Percentiles rank a stretch among this genome's conserved stretches.
These are phyloP conservation scores for Solenopsis fugax DNA, from an alignment of 1,140 invertebrate species.

Conservation along the genomic window DNA sequence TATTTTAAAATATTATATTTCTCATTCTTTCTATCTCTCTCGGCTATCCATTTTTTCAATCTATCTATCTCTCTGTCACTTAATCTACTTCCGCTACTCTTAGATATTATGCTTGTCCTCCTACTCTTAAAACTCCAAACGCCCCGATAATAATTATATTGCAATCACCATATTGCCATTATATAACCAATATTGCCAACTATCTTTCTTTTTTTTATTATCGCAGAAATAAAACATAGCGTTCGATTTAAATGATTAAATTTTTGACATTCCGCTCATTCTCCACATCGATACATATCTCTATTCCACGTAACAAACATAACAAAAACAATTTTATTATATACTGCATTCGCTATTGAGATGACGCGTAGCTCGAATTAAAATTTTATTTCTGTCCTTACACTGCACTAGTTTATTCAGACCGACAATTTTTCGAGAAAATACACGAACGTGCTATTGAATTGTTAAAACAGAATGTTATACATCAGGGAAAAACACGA, in stretches of 20 bases:
- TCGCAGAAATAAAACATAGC: neutral
- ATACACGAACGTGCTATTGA: constrained; percentile 13
- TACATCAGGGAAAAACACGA: neutral
- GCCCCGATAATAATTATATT: neutral
- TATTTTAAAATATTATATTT: too few relatives aligned
- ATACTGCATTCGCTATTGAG: neutral
- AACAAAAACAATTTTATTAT: constrained; percentile 42
- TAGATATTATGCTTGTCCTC: too few relatives aligned
- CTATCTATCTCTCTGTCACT: too few relatives aligned
- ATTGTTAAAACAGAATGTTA: constrained; percentile 18
- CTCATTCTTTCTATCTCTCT: too few relatives aligned
- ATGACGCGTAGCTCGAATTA: constrained; percentile 12
- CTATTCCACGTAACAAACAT: constrained; percentile 12
- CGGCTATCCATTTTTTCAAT: too few relatives aligned
- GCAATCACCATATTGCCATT: neutral
- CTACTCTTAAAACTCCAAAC: too few relatives aligned
- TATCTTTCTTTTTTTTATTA: neutral
- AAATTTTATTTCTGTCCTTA: constrained; percentile 36
- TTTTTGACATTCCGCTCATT: constrained; percentile 38
- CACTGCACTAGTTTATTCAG: constrained; percentile 12
- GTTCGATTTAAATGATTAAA: constrained; percentile 37
- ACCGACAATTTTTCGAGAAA: neutral
- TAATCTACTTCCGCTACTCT: too few relatives aligned
- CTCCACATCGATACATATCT: neutral
- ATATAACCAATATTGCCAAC: neutral